Percentiles rank a stretch among this genome's conserved stretches.
phyloP scores from a whole-genome alignment of 2,888 invertebrate genomes.

The Melanostoma mellinum region DNA sequence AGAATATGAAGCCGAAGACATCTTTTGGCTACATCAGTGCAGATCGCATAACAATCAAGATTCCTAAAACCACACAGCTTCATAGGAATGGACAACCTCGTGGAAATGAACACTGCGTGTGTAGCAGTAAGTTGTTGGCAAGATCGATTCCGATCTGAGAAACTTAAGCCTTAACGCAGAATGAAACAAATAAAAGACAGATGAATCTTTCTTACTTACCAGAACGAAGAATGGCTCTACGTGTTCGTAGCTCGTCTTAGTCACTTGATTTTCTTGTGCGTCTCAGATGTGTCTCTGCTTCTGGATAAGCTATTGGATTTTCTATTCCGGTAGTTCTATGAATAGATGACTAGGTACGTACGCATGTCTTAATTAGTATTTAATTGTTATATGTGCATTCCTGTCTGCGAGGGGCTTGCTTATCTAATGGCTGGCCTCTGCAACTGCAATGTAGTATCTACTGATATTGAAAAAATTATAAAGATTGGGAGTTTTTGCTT shows the following conservation, averaged over 20 bases:
- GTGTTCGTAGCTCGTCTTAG: not conserved
- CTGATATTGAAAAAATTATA: too few species aligned
- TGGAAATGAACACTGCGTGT: constrained; percentile 48
- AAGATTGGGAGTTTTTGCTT: too few species aligned
- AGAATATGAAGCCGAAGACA: constrained; percentile 9
- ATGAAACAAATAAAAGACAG: constrained; percentile 15
- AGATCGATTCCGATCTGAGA: constrained; percentile 57
- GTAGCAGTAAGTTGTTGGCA: constrained; percentile 52
- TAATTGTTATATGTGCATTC: constrained; percentile 57
- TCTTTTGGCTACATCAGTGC: constrained; percentile 60
- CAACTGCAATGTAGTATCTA: too few species aligned
- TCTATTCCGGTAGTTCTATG: constrained; percentile 36
- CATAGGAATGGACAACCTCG: constrained; percentile 2
- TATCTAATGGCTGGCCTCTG: constrained; percentile 15
- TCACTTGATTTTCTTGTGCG: constrained; percentile 20
- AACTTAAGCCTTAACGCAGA: constrained; percentile 29
- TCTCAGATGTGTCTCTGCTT: constrained; percentile 22
- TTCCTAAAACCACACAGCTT: constrained; percentile 45
- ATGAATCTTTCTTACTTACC: not conserved
- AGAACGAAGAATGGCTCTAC: constrained; percentile 4
- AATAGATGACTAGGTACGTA: constrained; percentile 31
- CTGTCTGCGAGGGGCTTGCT: constrained; percentile 12
- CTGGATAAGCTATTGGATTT: constrained; percentile 40
- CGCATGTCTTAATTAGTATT: constrained; percentile 71
- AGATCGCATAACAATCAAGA: constrained; percentile 72